These are phyloP conservation scores for Corythornis vintsioides DNA, from an alignment of 2,113 vertebrate species.

Conservation along the genomic window DNA sequence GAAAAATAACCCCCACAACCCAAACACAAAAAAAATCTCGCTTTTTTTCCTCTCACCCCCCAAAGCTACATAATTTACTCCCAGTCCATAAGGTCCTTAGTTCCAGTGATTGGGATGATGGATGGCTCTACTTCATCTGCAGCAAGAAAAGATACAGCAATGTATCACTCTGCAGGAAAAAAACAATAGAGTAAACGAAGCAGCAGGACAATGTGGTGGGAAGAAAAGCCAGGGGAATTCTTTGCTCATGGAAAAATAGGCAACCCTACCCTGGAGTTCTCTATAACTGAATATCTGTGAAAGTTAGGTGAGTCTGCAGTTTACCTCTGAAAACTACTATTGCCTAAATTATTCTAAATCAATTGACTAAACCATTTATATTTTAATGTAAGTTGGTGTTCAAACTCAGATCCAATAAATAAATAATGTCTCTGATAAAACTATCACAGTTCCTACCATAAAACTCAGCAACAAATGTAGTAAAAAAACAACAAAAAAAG, in stretches of 20 bases:
- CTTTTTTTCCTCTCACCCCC: not conserved
- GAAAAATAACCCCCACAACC: not conserved
- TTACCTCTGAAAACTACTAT: not conserved
- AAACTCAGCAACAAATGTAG: not conserved
- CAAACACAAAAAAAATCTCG: not conserved
- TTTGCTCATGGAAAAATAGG: slow-evolving; percentile 46
- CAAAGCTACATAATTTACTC: slow-evolving; percentile 79
- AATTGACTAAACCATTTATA: not conserved
- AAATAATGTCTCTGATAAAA: not conserved
- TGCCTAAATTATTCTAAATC: not conserved
- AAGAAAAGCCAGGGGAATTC: slow-evolving; percentile 61
- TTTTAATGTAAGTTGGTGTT: not conserved
- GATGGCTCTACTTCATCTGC: slow-evolving; percentile 75
- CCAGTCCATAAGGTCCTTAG: slow-evolving; percentile 77
- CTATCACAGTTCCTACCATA: not conserved
- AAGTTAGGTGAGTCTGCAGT: not conserved
- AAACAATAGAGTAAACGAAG: slow-evolving; percentile 70
- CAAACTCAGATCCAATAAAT: slow-evolving; percentile 7
- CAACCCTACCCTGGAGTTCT: slow-evolving; percentile 30
- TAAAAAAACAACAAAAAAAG: not conserved
- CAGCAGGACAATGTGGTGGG: slow-evolving; percentile 61
- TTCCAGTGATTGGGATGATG: slow-evolving; percentile 77
- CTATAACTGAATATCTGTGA: slow-evolving; percentile 25
- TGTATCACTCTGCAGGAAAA: slow-evolving; percentile 73
- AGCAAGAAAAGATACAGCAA: slow-evolving; percentile 53